These are phyloP conservation scores for Pangasius djambal DNA, from an alignment of 2,797 vertebrate species.

Conservation along the genomic window DNA sequence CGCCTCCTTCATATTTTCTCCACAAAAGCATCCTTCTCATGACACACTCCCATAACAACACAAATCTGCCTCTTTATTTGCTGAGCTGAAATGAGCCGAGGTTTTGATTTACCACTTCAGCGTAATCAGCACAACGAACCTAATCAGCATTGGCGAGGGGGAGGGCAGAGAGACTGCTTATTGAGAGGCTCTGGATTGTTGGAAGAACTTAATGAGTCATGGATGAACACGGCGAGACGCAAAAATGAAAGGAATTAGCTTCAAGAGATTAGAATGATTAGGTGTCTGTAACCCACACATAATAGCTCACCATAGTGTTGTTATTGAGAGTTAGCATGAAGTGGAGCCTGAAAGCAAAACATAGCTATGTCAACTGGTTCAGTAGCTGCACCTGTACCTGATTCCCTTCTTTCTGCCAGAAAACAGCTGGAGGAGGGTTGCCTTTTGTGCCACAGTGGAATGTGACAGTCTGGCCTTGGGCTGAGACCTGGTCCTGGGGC, in stretches of 20 bases:
- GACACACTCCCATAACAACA: slow-evolving; percentile 55
- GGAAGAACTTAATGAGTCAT: slow-evolving; percentile 62
- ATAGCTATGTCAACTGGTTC: background rate
- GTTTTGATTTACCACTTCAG: slow-evolving; percentile 51
- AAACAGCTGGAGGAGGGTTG: slow-evolving; percentile 93
- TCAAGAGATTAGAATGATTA: slow-evolving; percentile 46
- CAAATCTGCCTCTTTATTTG: slow-evolving; percentile 56
- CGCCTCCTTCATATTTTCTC: slow-evolving; percentile 14
- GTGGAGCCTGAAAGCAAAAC: slow-evolving; percentile 24
- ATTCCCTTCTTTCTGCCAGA: slow-evolving; percentile 98
- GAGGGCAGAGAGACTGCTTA: slow-evolving; percentile 33
- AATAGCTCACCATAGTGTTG: slow-evolving; percentile 39
- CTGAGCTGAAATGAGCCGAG: slow-evolving; percentile 57
- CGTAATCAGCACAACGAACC: slow-evolving; percentile 45
- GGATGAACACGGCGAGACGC: slow-evolving; percentile 51
- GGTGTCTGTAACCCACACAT: slow-evolving; percentile 48
- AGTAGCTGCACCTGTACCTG: slow-evolving; percentile 78
- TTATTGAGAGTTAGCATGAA: slow-evolving; percentile 28
- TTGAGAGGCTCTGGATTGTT: slow-evolving; percentile 47
- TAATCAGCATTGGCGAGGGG: slow-evolving; percentile 42
- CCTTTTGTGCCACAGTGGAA: slow-evolving; percentile 93
- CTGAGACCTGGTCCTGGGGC: slow-evolving; percentile 86
- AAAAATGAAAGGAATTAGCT: slow-evolving; percentile 48
- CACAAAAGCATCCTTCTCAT: slow-evolving; percentile 51
- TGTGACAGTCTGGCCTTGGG: slow-evolving; percentile 82